A percentile compares a stretch with the other conserved stretches of the same genome.
These are phyloP conservation scores for Ooceraea biroi DNA, from an alignment of 1,140 invertebrate species.

Conservation along the genomic window DNA sequence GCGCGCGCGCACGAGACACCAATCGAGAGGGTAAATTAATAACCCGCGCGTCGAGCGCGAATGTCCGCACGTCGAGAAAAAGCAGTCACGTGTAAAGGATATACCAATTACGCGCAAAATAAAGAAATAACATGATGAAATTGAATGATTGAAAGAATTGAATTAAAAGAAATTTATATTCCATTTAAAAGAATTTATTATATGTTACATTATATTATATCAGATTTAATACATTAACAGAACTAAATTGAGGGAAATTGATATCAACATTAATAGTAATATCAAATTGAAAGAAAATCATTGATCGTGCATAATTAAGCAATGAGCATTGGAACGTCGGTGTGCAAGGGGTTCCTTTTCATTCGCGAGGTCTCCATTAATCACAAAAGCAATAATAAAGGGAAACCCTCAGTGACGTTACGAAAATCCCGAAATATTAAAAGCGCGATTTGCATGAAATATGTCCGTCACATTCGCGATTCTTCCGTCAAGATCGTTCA, in stretches of 20 bases:
- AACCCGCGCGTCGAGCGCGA: background rate
- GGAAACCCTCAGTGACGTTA: background rate
- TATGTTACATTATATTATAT: too few relatives aligned
- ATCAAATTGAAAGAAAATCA: background rate
- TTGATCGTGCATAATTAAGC: background rate
- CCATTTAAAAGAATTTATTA: background rate
- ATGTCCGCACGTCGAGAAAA: too few relatives aligned
- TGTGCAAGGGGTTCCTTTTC: background rate
- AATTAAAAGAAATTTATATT: too few relatives aligned
- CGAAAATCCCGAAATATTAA: background rate
- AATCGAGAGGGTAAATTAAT: constrained; percentile 15
- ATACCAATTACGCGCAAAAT: background rate
- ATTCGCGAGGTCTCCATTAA: background rate
- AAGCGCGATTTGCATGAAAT: constrained; percentile 27
- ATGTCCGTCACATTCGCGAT: constrained; percentile 32
- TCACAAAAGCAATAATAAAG: background rate
- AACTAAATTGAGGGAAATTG: too few relatives aligned
- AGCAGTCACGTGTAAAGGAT: background rate
- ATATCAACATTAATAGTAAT: too few relatives aligned
- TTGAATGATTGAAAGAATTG: too few relatives aligned
- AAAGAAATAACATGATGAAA: background rate
- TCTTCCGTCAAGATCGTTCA: constrained; percentile 3
- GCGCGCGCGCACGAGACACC: background rate
- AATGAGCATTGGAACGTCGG: background rate
- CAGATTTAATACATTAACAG: too few relatives aligned